A percentile compares a stretch with the other conserved stretches of the same genome.
phyloP scores from a whole-genome alignment of 2,888 invertebrate genomes.

The Heliconius ismenius region DNA sequence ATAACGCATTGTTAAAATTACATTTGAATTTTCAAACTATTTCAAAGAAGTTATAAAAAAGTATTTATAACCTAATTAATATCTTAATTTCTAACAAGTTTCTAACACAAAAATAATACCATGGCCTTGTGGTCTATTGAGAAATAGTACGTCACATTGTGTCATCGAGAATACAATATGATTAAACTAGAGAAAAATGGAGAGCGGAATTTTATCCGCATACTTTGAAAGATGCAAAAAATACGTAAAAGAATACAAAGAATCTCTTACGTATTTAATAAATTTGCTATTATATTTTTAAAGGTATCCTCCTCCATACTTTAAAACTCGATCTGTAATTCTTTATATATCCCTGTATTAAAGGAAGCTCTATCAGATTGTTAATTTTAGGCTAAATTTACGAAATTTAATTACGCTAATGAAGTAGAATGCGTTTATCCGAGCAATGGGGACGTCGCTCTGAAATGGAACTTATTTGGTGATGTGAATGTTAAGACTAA shows the following conservation, averaged over 20 bases:
- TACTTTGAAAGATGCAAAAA: not conserved
- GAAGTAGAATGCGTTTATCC: constrained; percentile 66
- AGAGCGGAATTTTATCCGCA: not conserved
- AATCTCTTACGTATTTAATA: not conserved
- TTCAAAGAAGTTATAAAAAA: not conserved
- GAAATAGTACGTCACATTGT: not conserved
- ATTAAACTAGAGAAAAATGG: not conserved
- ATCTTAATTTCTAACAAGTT: not conserved
- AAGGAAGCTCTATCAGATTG: constrained; percentile 62
- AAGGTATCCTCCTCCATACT: constrained; percentile 46
- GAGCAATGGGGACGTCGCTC: constrained; percentile 49
- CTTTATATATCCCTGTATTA: constrained; percentile 67
- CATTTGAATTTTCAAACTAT: too few species aligned
- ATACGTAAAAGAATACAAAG: not conserved
- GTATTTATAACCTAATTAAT: not conserved
- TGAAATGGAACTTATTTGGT: constrained; percentile 52
- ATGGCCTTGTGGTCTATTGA: not conserved
- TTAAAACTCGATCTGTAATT: constrained; percentile 52
- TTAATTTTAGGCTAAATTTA: constrained; percentile 70
- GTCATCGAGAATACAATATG: not conserved
- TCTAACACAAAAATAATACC: not conserved
- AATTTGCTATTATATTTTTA: not conserved
- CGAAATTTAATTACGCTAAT: constrained; percentile 75
- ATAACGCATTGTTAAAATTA: too few species aligned
- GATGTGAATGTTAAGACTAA: constrained; percentile 45